Percentiles rank a stretch among this genome's conserved stretches.
These are phyloP conservation scores for Callionymus lyra DNA, from an alignment of 2,113 vertebrate genomes.

Conservation along the genomic window DNA sequence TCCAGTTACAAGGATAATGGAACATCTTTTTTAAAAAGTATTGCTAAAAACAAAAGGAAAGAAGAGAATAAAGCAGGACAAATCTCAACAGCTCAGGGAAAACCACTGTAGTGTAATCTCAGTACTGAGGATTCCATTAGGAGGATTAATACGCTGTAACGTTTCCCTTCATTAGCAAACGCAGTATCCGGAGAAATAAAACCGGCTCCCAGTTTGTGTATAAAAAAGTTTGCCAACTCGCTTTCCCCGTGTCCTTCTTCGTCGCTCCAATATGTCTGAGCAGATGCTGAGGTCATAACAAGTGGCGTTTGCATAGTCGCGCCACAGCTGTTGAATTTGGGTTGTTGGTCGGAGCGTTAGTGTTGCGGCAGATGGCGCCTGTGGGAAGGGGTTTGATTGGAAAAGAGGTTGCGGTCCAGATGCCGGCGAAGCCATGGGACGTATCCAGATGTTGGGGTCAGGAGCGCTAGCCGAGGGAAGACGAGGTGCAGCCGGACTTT, in stretches of 20 bases:
- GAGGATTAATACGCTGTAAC: too few relatives aligned
- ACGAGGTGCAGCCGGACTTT: constrained; percentile 45
- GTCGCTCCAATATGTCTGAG: constrained; percentile 43
- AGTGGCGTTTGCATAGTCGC: constrained; percentile 40
- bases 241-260: constrained; percentile 47
- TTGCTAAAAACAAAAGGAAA: too few relatives aligned
- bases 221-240: constrained; percentile 35
- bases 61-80: too few relatives aligned
- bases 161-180: too few relatives aligned
- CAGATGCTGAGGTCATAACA: constrained; percentile 60
- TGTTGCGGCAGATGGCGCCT: constrained; percentile 55
- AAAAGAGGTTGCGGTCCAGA: constrained; percentile 51
- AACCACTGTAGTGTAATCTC: too few relatives aligned
- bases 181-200: too few relatives aligned
- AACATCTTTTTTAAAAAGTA: too few relatives aligned
- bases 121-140: too few relatives aligned
- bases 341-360: constrained; percentile 30
- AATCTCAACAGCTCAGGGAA: too few relatives aligned
- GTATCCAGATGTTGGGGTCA: constrained; percentile 60
- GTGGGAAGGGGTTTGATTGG: constrained; percentile 48
- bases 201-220: too few relatives aligned
- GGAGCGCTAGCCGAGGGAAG: constrained; percentile 19
- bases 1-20: too few relatives aligned
- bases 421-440: constrained; percentile 44
- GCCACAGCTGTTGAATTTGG: constrained; percentile 57